Evolutionary conservation across 1,140 invertebrate species (phyloP).

Genomic region (Drosophila kohkoa): DNA sequence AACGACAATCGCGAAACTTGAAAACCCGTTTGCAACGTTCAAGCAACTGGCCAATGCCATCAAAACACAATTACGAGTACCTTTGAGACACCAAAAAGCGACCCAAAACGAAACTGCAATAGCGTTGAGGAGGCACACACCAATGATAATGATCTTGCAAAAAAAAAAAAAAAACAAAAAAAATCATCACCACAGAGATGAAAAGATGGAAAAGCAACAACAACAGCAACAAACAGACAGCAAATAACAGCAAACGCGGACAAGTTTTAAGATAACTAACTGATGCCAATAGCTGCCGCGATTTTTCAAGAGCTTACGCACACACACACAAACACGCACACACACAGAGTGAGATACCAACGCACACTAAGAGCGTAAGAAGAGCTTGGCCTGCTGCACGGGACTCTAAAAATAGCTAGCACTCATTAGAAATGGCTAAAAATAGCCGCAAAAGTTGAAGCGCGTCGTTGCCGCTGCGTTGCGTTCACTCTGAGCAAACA

Average conservation of each 20-base stretch:
- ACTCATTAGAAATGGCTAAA: conserved; percentile 80
- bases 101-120: conserved; percentile 71
- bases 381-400: conserved; percentile 64
- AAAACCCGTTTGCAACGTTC: conserved; percentile 69
- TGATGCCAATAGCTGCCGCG: conserved; percentile 41
- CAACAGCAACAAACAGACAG: conserved; percentile 25
- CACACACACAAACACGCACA: conserved; percentile 11
- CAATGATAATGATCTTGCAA: conserved; percentile 78
- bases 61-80: conserved; percentile 69
- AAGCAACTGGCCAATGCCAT: conserved; percentile 65
- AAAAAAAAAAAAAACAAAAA: conserved; percentile 44
- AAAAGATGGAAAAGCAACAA: conserved; percentile 21
- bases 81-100: conserved; percentile 49
- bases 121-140: conserved; percentile 25
- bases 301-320: conserved; percentile 25
- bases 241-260: conserved; percentile 49
- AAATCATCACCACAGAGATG: not conserved
- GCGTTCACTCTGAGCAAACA: conserved; percentile 19
- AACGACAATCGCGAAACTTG: conserved; percentile 5
- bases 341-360: conserved; percentile 3
- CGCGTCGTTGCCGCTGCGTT: conserved; percentile 29
- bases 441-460: conserved; percentile 64
- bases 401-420: conserved; percentile 74
- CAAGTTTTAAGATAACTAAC: conserved; percentile 64
- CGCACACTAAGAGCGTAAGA: conserved; percentile 13